Base-by-base conservation (phyloP, 2,797 vertebrate genomes). In the Halcyon smyrnensis region DNA sequence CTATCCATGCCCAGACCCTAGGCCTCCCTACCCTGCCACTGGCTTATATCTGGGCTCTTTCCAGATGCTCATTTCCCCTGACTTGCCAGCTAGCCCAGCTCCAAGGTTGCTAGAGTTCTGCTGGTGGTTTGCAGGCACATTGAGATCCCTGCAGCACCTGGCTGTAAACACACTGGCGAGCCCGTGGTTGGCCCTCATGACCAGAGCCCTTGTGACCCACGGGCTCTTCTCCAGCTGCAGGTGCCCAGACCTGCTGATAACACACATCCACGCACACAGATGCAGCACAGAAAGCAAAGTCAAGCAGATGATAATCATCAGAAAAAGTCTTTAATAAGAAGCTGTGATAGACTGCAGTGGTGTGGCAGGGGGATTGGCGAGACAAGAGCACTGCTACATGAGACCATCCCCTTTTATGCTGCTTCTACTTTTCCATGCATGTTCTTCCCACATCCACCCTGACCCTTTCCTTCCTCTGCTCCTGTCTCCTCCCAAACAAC, bases 261-360 rank as follows among this genome's bases (percentile, higher is more conserved):
- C 74, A 50, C 21, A 78, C 13, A 36, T 4, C 13, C 5, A 6
- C 15, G 17, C 17, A 12, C 0, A 5, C 7, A 53, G 70, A 79
- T 2, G 16, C 4, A 68, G 45, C n/a, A 71, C 30, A 82, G 63
- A 87, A 87, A 65, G 15, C 43, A 79, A 75, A 7, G 36, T 13
- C 57, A 94, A 54, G 28, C 36, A 50, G 59, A 76, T 87, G 56
- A 73, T 87, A 73, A 76, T 46, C 4, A 43, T 24, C 46, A 82
- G 60, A 41, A 82, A n/a, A 88, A 68, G 8, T 6, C 34, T 94
- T 94, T 95, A 93, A 81, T 88, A 59, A 64, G n/a, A 70, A 86
- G 12, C 5, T 90, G 59, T 16, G 41, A 46, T 7, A 37, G 65
- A 74, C 12, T 65, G 30, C 48, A 70, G n/a, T 5, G 9, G 77